Evolutionary conservation across 92 coral and sea anemone species (phyloP), one percentile per base, ranked within the genome.

Genomic region (Umimayanthus kanabou): DNA sequence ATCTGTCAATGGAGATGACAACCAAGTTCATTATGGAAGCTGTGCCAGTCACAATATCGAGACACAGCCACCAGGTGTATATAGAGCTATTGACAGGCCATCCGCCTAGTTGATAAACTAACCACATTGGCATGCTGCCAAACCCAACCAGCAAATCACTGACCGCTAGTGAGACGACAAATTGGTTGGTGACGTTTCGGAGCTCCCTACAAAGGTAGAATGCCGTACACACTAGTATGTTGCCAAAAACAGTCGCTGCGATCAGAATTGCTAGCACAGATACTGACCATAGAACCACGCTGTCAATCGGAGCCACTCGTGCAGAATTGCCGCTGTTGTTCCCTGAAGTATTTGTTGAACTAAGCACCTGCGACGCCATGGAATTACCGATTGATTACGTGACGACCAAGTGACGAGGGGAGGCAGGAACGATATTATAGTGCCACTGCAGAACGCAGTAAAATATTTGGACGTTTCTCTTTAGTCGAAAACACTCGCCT

Each of bases 61-160:
- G 74, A 72, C 94, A 93, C 64, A 93, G 39, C 98, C 98, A 95
- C 80, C 92, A 58, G 1, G 90, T 84, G 73, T 95, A 95, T 37
- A 93, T 61, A 26, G 85, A 87, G 29, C 81, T 55, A 77, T 86
- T 57, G 58, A 65, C n/a, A 2, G 96, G 98, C 93, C 98, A 89
- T 22, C 85, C 82, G 29, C 86, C 74, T 22, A 92, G 42, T 23
- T 93, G 85, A 23, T 80, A 89, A 4, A 89, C 88, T 28, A 95
- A 85, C 98, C 98, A 95, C 73, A 95, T 85, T 1, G 98, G 98
- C 95, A 95, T 95, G 69, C 93, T 93, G 0, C 90, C 93, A 77
- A 95, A 95, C 4, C 96, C 98, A 14, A 95, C 98, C n/a, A 95
- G 89, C 85, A 95, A 74, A 83, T 95, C 98, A 0, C 96, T 95